Conservation (phyloP, 2,113 vertebrate genomes). For the Candoia aspera region DNA sequence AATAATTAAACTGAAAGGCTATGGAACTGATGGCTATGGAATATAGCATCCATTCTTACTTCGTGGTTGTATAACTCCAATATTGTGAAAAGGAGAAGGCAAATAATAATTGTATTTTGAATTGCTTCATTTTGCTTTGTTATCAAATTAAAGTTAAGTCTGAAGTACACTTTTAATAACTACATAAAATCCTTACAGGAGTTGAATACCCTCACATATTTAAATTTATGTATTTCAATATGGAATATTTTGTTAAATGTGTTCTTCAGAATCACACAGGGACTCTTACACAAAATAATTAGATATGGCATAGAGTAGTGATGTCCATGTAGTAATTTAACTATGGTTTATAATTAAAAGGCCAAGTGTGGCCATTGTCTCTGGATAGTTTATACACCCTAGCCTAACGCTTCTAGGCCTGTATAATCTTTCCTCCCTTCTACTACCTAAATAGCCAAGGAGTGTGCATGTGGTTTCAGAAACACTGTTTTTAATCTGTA, state of each 20-base stretch:
- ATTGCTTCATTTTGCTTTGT: not conserved
- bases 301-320: not conserved
- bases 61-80: not conserved
- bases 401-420: not conserved
- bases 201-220: not conserved
- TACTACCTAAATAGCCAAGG: not conserved
- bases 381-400: not conserved
- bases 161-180: not conserved
- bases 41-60: not conserved
- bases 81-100: not conserved
- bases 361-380: not conserved
- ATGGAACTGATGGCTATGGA: too few relatives aligned
- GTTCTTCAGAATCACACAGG: not conserved
- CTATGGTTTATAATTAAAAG: not conserved
- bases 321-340: not conserved
- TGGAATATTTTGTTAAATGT: not conserved
- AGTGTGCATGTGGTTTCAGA: not conserved
- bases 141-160: not conserved
- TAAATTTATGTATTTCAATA: not conserved
- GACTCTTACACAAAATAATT: not conserved
- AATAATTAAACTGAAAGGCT: not conserved
- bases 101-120: not conserved
- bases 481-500: not conserved
- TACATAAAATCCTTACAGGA: not conserved
- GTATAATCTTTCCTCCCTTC: not conserved